Evolutionary conservation across 2,113 vertebrate species (phyloP), one percentile per base, ranked within the genome.

Genomic region (Oncorhynchus keta): DNA sequence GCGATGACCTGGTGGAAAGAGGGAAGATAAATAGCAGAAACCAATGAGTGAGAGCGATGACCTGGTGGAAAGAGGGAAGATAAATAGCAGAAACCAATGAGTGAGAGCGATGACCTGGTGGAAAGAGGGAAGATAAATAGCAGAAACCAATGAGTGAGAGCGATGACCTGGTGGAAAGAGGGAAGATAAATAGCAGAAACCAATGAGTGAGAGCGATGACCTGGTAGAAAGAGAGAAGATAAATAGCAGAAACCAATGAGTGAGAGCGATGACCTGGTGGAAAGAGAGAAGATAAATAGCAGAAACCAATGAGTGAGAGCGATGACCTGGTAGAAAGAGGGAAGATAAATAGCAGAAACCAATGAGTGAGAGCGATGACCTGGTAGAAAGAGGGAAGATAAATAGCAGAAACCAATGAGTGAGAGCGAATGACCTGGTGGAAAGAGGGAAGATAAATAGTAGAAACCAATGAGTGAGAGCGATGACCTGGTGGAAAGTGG

Each of bases 21-120:
- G 55, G 69, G 69, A 78, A 66, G 55, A 75, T 9, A 76, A 26
- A 77, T 57, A 22, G 55, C 32, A 45, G n/a, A 61, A 22, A 61
- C 57, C 4, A 13, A 61, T n/a, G 57, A n/a, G 20, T n/a, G 57
- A 61, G 57, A 61, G 57, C 2, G 20, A 61, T 6, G 55, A 76
- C 9, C 4, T 32, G 30, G 4, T 32, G 76, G n/a, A 61, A 28
- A 7, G 57, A 22, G 55, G 69, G 69, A 78, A 66, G 55, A 76
- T 9, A 76, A 32, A 77, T 57, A 22, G 55, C 32, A 45, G n/a
- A 61, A 22, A 61, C 57, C 4, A 14, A 61, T n/a, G 57, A n/a
- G 20, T n/a, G 57, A 61, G 57, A 61, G 57, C 5, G 20, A 61
- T 6, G 55, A 76, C 9, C 4, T 30, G 30, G 30, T 32, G 74